Evolutionary conservation across 2,888 invertebrate genomes (phyloP).

Genomic region (Agriopis aurantiaria): DNA sequence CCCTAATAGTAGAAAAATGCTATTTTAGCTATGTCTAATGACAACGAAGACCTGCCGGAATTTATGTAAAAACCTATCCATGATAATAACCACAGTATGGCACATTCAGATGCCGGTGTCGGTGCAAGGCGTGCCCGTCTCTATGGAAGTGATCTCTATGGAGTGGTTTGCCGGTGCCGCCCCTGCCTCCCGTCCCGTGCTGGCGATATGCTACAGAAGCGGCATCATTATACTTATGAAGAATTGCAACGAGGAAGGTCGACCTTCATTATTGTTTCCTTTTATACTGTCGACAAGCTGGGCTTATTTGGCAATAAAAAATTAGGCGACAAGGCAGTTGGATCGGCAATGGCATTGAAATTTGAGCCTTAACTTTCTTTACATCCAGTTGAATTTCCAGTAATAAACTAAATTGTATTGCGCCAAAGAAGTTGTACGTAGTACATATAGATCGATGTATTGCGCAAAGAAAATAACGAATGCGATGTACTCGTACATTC

Average conservation of each 20-base stretch:
- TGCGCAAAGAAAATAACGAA: not conserved
- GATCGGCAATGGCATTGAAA: not conserved
- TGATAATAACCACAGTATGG: not conserved
- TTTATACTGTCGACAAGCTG: not conserved
- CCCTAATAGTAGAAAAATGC: too few species aligned
- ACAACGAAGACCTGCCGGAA: too few species aligned
- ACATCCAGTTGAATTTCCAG: not conserved
- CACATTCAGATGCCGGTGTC: constrained; percentile 91
- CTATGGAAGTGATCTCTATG: constrained; percentile 90
- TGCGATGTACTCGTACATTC: not conserved
- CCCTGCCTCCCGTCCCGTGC: constrained; percentile 91
- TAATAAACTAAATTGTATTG: not conserved
- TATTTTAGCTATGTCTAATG: too few species aligned
- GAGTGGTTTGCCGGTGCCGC: constrained; percentile 95
- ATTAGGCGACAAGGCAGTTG: too few species aligned
- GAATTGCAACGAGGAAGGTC: constrained; percentile 95
- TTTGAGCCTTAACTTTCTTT: not conserved
- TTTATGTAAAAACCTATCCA: too few species aligned
- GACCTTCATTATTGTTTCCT: constrained; percentile 6
- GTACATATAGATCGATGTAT: too few species aligned
- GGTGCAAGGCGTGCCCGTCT: constrained; percentile 87
- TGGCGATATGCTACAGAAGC: constrained; percentile 95
- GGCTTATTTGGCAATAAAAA: not conserved
- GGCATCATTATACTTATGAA: constrained; percentile 96
- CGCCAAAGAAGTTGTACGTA: too few species aligned